A percentile compares a stretch with the other conserved stretches of the same genome.
Evolutionary conservation across 2,797 vertebrate species (phyloP).

Genomic region (Trichosurus vulpecula): DNA sequence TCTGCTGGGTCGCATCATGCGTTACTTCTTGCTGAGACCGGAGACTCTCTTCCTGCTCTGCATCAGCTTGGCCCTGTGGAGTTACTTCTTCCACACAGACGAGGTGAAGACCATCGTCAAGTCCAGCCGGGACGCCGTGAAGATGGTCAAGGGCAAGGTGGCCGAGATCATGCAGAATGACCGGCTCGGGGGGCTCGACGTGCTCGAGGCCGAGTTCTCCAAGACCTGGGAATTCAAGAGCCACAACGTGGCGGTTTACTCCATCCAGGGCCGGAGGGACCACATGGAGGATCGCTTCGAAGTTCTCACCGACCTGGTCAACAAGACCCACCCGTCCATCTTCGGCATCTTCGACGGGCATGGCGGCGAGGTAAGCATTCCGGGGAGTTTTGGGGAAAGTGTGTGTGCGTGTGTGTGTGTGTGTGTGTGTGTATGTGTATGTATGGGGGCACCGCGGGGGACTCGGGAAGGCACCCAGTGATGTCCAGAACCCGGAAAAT

Average conservation of each 20-base stretch:
- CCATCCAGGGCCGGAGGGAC: constrained; percentile 97
- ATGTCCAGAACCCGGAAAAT: not conserved
- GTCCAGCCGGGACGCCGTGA: constrained; percentile 98
- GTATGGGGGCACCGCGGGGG: not conserved
- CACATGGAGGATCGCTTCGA: constrained; percentile 99
- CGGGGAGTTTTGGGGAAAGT: not conserved
- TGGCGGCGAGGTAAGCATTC: constrained; percentile 94
- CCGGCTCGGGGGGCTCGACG: constrained; percentile 92
- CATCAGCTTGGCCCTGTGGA: constrained; percentile 98
- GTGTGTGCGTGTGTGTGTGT: not conserved
- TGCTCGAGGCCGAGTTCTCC: constrained; percentile 97
- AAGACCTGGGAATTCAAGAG: constrained; percentile 99
- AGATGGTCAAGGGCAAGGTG: constrained; percentile 99
- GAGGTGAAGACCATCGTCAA: constrained; percentile 99
- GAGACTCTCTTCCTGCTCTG: constrained; percentile 98
- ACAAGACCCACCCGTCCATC: constrained; percentile 98
- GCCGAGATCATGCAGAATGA: constrained; percentile 99
- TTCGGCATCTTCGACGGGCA: constrained; percentile 99
- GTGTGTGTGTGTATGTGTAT: not conserved
- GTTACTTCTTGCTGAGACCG: constrained; percentile 98
- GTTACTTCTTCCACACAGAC: constrained; percentile 99
- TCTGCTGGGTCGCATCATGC: constrained; percentile 99
- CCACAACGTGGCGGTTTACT: constrained; percentile 97
- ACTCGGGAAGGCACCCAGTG: constrained; percentile 30
- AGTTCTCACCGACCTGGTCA: constrained; percentile 94